Percentiles rank a stretch among this genome's conserved stretches.
Evolutionary conservation across 2,888 invertebrate genomes (phyloP).

Genomic region (Bruchidius siliquastri): DNA sequence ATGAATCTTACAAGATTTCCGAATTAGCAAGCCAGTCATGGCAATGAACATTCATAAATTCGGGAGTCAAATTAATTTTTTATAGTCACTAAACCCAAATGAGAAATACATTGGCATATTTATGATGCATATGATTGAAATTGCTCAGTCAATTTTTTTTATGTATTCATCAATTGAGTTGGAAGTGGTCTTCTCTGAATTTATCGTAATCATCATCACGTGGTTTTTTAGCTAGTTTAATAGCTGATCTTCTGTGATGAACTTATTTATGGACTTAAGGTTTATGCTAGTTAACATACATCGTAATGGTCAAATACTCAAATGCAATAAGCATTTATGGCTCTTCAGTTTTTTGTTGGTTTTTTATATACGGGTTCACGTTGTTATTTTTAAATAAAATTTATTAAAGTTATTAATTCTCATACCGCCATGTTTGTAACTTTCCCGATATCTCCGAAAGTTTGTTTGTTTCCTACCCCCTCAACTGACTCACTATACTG

Average conservation of each 20-base stretch:
- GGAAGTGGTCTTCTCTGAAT: not conserved
- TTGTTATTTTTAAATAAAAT: no score
- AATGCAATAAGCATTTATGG: no score
- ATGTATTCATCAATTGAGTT: not conserved
- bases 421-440: no score
- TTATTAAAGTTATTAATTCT: no score
- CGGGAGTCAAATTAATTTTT: not conserved
- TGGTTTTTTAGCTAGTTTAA: not conserved
- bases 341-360: no score
- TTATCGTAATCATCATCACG: not conserved
- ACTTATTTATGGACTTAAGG: no score
- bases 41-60: not conserved
- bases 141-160: not conserved
- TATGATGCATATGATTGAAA: not conserved
- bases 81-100: not conserved
- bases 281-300: no score
- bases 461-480: no score
- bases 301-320: no score
- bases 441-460: no score
- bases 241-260: not conserved
- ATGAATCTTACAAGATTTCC: not conserved
- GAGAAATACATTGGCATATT: not conserved
- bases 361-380: no score
- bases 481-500: no score
- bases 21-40: not conserved